These are phyloP conservation scores for Xestoiulus laeticollis DNA, from an alignment of 2,888 invertebrate genomes.

Conservation along the genomic window DNA sequence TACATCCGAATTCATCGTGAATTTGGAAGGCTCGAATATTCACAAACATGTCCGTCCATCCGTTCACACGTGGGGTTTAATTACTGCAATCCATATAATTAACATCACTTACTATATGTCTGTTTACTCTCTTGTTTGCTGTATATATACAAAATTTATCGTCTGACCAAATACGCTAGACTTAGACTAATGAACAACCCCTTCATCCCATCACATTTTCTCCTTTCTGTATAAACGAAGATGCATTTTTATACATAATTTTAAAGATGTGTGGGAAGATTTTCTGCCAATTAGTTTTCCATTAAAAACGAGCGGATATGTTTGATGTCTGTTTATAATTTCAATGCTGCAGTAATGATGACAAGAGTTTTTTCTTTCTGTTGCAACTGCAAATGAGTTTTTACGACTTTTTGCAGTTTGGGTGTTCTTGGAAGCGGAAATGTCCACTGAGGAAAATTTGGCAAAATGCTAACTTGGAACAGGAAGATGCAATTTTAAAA, in stretches of 20 bases:
- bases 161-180: background rate
- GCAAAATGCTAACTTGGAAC: too few species aligned
- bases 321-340: background rate
- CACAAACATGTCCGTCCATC: too few species aligned
- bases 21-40: too few species aligned
- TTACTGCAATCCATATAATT: background rate
- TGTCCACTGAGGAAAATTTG: background rate
- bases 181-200: background rate
- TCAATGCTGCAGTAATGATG: background rate
- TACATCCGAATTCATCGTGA: background rate
- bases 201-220: background rate
- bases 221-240: background rate
- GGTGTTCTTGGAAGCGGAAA: background rate
- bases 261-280: background rate
- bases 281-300: background rate
- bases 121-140: background rate
- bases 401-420: background rate
- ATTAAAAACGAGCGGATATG: conserved; percentile 12
- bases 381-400: background rate
- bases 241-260: background rate
- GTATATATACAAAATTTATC: background rate
- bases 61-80: background rate
- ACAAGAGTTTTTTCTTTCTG: background rate
- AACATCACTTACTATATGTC: background rate
- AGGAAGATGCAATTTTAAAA: too few species aligned